Evolutionary conservation across 64 coral and sea anemone genomes (phyloP).

Genomic region (Pachyseris speciosa): DNA sequence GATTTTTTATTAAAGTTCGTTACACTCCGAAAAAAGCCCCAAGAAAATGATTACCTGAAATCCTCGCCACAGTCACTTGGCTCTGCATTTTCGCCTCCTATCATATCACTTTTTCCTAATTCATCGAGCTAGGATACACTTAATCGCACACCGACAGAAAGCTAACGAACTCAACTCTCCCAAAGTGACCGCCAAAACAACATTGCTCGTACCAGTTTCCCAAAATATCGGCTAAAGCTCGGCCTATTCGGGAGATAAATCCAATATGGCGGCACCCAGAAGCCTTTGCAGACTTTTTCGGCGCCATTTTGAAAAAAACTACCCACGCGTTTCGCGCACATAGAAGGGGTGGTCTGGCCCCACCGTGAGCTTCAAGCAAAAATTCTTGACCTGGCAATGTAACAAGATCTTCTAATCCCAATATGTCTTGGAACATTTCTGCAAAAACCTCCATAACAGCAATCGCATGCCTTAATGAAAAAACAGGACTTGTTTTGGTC

Average conservation of each 20-base stretch:
- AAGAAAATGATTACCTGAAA: slow-evolving; percentile 53
- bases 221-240: neutral
- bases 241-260: neutral
- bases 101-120: slow-evolving; percentile 13
- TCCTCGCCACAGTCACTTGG: neutral
- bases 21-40: slow-evolving; percentile 8
- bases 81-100: slow-evolving; percentile 26
- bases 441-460: no score
- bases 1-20: slow-evolving; percentile 43
- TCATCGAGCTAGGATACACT: neutral
- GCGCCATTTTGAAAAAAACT: slow-evolving; percentile 42
- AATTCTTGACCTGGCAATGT: no score
- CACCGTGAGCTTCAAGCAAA: neutral
- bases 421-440: no score
- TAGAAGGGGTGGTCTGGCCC: slow-evolving; percentile 33
- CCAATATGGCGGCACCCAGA: slow-evolving; percentile 15
- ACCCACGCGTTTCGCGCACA: slow-evolving; percentile 16
- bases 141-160: slow-evolving; percentile 25
- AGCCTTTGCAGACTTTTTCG: slow-evolving; percentile 38
- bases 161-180: slow-evolving; percentile 7
- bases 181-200: neutral
- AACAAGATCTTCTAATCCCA: no score
- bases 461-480: no score
- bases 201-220: slow-evolving; percentile 15
- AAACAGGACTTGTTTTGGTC: no score